These are phyloP conservation scores for Cheirogaleus major DNA, from an alignment of 2,797 vertebrate genomes.

Conservation along the genomic window DNA sequence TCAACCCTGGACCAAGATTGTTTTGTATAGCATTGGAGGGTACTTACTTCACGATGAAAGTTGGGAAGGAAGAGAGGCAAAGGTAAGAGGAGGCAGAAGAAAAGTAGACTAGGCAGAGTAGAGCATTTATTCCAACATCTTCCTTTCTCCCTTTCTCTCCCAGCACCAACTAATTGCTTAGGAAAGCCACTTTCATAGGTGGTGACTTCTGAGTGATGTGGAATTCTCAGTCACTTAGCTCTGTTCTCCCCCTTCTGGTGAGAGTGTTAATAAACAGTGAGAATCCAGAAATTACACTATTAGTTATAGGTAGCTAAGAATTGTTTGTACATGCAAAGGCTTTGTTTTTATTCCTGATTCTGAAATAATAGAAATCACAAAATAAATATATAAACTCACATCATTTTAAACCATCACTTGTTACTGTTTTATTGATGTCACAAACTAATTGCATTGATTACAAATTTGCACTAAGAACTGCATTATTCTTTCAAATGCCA, in stretches of 20 bases:
- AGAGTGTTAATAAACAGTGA: not conserved
- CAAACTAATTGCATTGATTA: not conserved
- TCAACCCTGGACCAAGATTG: not conserved
- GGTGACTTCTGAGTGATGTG: not conserved
- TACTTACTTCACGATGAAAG: not conserved
- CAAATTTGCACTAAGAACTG: not conserved
- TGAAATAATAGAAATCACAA: not conserved
- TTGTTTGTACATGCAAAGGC: not conserved
- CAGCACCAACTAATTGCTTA: not conserved
- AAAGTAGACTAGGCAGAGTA: not conserved
- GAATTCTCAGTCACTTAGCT: not conserved
- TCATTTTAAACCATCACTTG: not conserved
- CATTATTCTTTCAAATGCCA: not conserved
- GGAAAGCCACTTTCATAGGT: not conserved
- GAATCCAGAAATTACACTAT: not conserved
- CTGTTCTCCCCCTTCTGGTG: not conserved
- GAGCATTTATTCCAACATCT: not conserved
- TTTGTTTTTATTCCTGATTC: not conserved
- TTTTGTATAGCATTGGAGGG: not conserved
- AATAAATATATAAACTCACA: not conserved
- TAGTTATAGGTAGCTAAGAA: not conserved
- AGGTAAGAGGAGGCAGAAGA: not conserved
- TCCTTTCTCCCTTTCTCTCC: not conserved
- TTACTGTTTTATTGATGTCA: not conserved
- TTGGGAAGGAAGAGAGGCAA: not conserved